Evolutionary conservation across 1,140 invertebrate genomes (phyloP), one percentile per base, ranked within the genome.

Genomic region (Drosophila insularis): DNA sequence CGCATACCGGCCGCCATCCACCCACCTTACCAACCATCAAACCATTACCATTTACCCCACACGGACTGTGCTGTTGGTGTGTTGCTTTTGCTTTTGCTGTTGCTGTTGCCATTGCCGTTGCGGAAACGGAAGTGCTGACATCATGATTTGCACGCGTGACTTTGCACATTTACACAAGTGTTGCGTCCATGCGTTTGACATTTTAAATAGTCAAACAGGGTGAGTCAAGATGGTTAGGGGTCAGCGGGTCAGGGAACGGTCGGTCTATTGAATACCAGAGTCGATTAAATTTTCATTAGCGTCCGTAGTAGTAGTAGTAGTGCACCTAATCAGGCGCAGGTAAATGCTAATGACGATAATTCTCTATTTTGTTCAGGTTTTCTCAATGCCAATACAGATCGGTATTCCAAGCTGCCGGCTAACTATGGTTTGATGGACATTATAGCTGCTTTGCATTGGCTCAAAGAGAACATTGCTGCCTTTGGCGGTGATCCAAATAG

Each of bases 401-500:
- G 95, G 37, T 95, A 95, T 91, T 94, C 95, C 65, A 95, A 95
- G 74, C 97, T 95, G 46, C 97, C 96, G 74, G 97, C 96, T 14
- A 99, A 99, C 93, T 98, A 98, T 91, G 98, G 98, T 0, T 94
- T 99, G 14, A 97, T 99, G 96, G 98, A 99, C 92, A 97, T 98
- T 92, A 97, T 98, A 79, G 97, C 97, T 0, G 97, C 97, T 0
- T 92, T 98, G 35, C 97, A 98, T 84, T 98, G 97, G 97, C 95
- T 99, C 43, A 96, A 98, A 90, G 97, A 98, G 91, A 99, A 99
- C 91, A 97, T 99, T 35, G 96, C 94, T 2, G 95, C 95, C 66
- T 99, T 99, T 86, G 97, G 97, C 14, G 98, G 98, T 1, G 98
- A 99, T 93, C 94, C 97, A 0, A 95, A 95, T 13, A 98, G 97